phyloP scores from a whole-genome alignment of 2,888 invertebrate genomes.

The Catocala fraxini region DNA sequence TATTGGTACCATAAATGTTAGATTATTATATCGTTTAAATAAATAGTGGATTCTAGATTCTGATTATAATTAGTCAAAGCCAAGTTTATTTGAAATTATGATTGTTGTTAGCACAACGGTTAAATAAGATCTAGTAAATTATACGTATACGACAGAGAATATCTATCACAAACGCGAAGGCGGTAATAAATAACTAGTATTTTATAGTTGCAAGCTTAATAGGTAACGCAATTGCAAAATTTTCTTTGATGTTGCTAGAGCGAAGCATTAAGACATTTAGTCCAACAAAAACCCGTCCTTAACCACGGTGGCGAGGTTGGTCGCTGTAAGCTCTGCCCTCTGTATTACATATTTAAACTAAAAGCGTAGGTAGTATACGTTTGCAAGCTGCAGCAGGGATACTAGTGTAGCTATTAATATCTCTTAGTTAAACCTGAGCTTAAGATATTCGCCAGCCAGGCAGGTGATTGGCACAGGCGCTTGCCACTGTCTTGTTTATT shows the following conservation, averaged over 20 bases:
- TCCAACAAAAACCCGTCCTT: conserved; percentile 30
- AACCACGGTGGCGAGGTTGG: conserved; percentile 17
- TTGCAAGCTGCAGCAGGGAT: conserved; percentile 21
- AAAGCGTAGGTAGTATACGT: conserved; percentile 19
- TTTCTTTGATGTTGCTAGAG: conserved; percentile 29
- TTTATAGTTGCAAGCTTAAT: conserved; percentile 22
- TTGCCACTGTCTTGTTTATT: conserved; percentile 42
- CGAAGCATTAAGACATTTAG: conserved; percentile 29
- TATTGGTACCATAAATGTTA: conserved; percentile 5
- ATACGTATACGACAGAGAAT: no score
- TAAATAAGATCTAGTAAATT: no score
- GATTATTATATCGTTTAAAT: neutral
- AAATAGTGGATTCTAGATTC: no score
- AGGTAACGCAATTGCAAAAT: conserved; percentile 17
- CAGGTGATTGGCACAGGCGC: conserved; percentile 40
- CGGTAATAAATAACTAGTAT: conserved; percentile 34
- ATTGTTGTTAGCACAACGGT: no score
- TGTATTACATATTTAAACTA: conserved; percentile 19
- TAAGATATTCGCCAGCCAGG: conserved; percentile 34
- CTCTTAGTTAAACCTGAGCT: conserved; percentile 41
- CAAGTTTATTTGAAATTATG: no score
- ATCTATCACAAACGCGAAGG: neutral
- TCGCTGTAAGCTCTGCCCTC: conserved; percentile 20
- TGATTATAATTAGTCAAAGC: no score
- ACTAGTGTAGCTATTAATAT: conserved; percentile 29